Percentiles rank a stretch among this genome's conserved stretches.
These are phyloP conservation scores for Heterodera schachtii DNA, from an alignment of 1,140 invertebrate species.

Conservation along the genomic window DNA sequence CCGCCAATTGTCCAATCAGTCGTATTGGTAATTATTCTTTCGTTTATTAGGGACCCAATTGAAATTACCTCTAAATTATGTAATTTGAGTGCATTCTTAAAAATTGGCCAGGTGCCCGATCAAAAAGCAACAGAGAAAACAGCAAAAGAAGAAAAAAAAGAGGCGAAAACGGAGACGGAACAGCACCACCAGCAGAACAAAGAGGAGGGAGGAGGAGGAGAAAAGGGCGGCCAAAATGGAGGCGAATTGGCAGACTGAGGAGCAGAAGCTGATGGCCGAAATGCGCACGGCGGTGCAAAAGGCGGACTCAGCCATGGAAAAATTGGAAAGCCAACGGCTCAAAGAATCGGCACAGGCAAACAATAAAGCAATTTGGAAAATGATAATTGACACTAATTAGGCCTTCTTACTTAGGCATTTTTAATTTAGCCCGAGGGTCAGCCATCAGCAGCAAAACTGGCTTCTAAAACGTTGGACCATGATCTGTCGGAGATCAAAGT, in stretches of 20 bases:
- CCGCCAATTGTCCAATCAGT: background rate
- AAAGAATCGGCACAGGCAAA: background rate
- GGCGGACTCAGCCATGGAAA: slow-evolving; percentile 10
- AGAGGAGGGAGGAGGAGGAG: slow-evolving; percentile 2
- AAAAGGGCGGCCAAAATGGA: background rate
- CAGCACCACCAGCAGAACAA: slow-evolving; percentile 2
- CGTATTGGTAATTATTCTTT: background rate
- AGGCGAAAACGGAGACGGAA: background rate
- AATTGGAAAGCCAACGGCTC: background rate
- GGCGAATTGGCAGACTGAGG: slow-evolving; percentile 5
- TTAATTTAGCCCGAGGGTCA: slow-evolving; percentile 12
- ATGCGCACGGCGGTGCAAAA: slow-evolving; percentile 26
- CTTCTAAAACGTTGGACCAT: slow-evolving; percentile 19
- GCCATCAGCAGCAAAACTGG: background rate
- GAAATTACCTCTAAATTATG: background rate
- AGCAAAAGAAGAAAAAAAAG: background rate
- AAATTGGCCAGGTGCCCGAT: background rate
- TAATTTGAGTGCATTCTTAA: background rate
- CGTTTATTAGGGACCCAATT: background rate
- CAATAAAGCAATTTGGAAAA: background rate
- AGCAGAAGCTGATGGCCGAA: slow-evolving; percentile 20
- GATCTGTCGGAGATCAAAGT: background rate
- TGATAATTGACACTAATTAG: too few species aligned
- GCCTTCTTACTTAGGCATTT: background rate
- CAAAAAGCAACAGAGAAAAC: background rate